phyloP scores from a whole-genome alignment of 1,140 invertebrate species.

The Lerema accius region DNA sequence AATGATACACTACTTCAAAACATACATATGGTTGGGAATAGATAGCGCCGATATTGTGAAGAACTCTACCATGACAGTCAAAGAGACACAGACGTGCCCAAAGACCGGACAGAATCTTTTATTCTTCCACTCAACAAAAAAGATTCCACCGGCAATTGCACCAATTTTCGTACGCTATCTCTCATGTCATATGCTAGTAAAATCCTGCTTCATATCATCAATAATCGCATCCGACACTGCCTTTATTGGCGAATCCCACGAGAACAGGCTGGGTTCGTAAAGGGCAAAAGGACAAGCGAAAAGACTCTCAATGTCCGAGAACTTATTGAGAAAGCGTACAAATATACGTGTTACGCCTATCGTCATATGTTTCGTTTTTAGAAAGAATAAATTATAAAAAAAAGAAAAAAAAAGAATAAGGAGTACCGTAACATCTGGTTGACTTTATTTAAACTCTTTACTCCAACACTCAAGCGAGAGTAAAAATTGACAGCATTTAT shows the following conservation, averaged over 20 bases:
- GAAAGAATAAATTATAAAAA: too few relatives aligned
- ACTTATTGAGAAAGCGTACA: not conserved
- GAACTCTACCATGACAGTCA: too few relatives aligned
- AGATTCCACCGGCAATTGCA: not conserved
- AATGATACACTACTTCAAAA: too few relatives aligned
- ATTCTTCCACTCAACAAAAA: not conserved
- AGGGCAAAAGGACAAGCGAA: not conserved
- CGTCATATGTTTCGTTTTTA: not conserved
- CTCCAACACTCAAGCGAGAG: too few relatives aligned
- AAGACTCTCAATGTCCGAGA: not conserved
- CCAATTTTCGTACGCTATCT: not conserved
- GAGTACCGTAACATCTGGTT: too few relatives aligned
- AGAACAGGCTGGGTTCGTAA: not conserved
- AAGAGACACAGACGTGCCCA: too few relatives aligned
- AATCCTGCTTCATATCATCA: not conserved
- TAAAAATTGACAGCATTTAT: too few relatives aligned
- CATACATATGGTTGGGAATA: too few relatives aligned
- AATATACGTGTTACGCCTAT: not conserved
- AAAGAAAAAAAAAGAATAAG: too few relatives aligned
- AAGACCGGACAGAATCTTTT: not conserved
- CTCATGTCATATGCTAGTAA: not conserved
- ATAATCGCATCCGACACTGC: not conserved
- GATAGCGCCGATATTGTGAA: too few relatives aligned
- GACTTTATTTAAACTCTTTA: too few relatives aligned
- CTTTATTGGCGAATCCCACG: not conserved